phyloP scores from a whole-genome alignment of 2,113 vertebrate species.

The Potamarius usumacintae region DNA sequence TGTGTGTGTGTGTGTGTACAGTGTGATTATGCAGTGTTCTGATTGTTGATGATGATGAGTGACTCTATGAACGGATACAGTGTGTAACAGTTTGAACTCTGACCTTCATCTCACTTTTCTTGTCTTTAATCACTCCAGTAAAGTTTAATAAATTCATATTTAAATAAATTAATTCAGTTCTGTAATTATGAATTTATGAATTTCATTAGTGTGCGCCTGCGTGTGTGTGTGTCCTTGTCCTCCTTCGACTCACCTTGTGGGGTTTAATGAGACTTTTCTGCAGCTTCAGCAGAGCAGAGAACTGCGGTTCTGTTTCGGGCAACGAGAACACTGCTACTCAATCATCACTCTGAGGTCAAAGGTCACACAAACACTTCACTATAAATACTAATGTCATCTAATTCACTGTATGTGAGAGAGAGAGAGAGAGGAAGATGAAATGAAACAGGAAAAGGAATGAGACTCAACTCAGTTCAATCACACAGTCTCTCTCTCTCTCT shows the following conservation, averaged over 20 bases:
- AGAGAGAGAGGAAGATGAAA: neutral
- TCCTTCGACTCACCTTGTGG: conserved; percentile 5
- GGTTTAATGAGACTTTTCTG: neutral
- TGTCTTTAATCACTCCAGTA: neutral
- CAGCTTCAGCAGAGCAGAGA: conserved; percentile 19
- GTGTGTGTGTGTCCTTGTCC: neutral
- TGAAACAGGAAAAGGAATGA: neutral
- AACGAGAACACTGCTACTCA: neutral
- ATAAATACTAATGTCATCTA: neutral
- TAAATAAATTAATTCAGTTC: conserved; percentile 11
- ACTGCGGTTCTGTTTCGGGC: neutral
- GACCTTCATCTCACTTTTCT: neutral
- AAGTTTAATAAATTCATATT: neutral
- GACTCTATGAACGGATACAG: neutral
- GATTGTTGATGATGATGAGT: neutral
- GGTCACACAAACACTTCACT: conserved; percentile 23
- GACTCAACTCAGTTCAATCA: neutral
- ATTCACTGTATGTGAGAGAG: neutral
- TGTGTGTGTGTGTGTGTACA: conserved; percentile 8
- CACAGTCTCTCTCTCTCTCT: neutral
- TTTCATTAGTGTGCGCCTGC: neutral
- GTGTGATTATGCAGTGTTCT: no score
- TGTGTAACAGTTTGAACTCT: neutral
- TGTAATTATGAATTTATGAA: neutral
- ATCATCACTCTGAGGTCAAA: conserved; percentile 16